Evolutionary conservation across 2,888 invertebrate genomes (phyloP), one percentile per base, ranked within the genome.

Genomic region (Nephrotoma flavescens): DNA sequence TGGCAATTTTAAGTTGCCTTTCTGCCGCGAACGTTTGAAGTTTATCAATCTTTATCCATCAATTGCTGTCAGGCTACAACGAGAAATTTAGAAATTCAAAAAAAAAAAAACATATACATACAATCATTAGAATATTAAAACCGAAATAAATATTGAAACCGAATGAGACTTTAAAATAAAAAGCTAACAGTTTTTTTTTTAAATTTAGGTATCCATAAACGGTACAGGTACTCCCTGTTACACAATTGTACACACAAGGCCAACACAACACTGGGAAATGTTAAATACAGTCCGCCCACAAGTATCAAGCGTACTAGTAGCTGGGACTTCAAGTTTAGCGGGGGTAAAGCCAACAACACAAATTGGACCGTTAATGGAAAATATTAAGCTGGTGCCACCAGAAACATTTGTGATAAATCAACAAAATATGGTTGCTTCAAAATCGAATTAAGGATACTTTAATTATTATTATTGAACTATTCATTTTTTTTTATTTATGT

Each of bases 361-460:
- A n/a, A 84, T 42, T 84, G 84, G 84, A 42, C 84, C 41, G 9
- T 42, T 84, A 84, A 84, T 84, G 84, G 84, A 84, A 42, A 84
- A 84, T 84, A 42, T 84, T 7, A 42, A 42, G 41, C 42, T 84
- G 84, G 42, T 42, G 1, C 71, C 83, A 83, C 85, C 42, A 44
- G 85, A 85, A 44, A 44, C 85, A 44, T 85, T 85, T 85, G 85
- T 85, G 85, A 85, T 85, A 85, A 85, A 19, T 44, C 85, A 85
- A 44, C 44, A 42, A 45, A 85, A 85, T 45, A 85, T 44, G 42
- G 85, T 85, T 44, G 85, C 44, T 31, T 44, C 85, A 85, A 85
- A 85, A 85, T 84, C 84, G 42, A 84, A 84, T 84, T 84, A 71
- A 71, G 19, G 11, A 71, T 71, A 31, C 9, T 12, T 31, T 9